Evolutionary conservation across 2,888 invertebrate genomes (phyloP), one percentile per base, ranked within the genome.

Genomic region (Drosophila ezoana): DNA sequence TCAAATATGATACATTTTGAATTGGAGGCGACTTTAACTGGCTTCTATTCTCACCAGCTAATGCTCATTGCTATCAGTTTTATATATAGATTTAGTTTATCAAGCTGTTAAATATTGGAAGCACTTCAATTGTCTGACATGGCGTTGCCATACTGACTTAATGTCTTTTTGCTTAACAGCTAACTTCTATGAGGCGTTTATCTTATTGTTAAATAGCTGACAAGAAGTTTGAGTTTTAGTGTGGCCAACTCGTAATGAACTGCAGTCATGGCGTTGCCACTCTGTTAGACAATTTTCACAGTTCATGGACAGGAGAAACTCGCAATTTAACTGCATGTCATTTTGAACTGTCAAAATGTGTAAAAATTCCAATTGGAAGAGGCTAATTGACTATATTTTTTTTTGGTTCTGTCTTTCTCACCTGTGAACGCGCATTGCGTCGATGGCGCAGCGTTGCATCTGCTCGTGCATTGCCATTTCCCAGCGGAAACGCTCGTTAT

Each of bases 401-500:
- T 3, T 14, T 3, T 2, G 6, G 6, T 44, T 33, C n/a, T 10
- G 9, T 23, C n/a, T 11, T 37, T 40, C 73, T 79, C 70, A 92
- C 92, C 92, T 91, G 84, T 92, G 92, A 57, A 92, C 89, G 66
- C 92, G 89, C 92, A 92, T 92, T 18, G 92, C 91, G 81, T 91
- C 91, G 65, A 92, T 90, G 62, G 92, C 92, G 69, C 87, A 90
- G n/a, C 91, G 90, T 69, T 92, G 92, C 92, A 92, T 92, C 65
- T 90, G 87, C 76, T 92, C 92, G 69, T 90, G 90, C 76, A 89
- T 89, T 79, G 90, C 84, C 78, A 92, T 90, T 90, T 92, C 92
- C 79, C 90, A 86, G 69, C 90, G 89, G 89, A 92, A 92, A 80
- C 91, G 91, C 68, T 89, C 87, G 81, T 92, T 91, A 81, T 92